Conservation (phyloP, 2,113 vertebrate genomes). For the Illadopsis cleaveri region DNA sequence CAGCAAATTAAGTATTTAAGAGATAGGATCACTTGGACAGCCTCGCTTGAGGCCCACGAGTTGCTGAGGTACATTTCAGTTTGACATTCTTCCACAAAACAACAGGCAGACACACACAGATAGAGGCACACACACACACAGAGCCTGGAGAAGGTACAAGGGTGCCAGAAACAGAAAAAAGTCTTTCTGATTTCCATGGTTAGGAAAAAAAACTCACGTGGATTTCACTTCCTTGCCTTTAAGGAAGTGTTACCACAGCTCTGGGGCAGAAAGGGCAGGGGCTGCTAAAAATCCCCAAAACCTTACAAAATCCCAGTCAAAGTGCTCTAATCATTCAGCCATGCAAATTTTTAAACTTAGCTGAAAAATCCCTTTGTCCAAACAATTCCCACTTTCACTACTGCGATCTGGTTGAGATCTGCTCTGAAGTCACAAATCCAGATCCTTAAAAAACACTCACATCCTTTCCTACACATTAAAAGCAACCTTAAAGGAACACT, state of each 20-base stretch:
- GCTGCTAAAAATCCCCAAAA: not conserved
- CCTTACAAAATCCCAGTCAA: not conserved
- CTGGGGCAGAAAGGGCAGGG: not conserved
- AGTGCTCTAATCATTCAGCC: accelerated
- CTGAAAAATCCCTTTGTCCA: not conserved
- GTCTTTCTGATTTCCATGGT: not conserved
- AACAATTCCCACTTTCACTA: not conserved
- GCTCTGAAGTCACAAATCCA: not conserved
- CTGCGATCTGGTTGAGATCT: accelerated
- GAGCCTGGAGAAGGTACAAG: accelerated
- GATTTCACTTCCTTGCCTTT: not conserved
- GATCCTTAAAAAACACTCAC: not conserved
- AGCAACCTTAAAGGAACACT: not conserved
- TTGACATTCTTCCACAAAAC: not conserved
- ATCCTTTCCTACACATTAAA: accelerated
- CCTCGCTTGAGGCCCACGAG: accelerated
- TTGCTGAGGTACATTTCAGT: not conserved
- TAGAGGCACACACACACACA: accelerated
- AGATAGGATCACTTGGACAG: not conserved
- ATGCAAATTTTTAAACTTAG: accelerated
- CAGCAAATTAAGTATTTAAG: not conserved
- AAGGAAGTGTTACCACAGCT: not conserved
- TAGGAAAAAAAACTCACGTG: accelerated
- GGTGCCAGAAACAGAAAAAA: not conserved
- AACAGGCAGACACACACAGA: not conserved